Conservation (phyloP, 2,113 vertebrate genomes). For the Gallinago paraguaiae region DNA sequence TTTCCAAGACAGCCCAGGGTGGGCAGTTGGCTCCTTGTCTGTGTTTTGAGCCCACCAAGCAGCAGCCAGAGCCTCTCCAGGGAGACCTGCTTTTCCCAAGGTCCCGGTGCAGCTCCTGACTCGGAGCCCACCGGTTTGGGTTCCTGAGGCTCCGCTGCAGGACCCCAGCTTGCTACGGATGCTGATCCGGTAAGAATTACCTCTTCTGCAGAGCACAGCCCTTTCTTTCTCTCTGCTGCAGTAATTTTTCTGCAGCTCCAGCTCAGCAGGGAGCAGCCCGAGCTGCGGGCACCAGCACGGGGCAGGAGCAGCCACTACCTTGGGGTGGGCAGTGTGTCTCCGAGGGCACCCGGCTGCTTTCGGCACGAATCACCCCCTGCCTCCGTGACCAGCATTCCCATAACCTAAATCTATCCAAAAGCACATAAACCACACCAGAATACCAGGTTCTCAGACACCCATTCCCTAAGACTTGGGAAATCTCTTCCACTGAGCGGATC, state of each 20-base stretch:
- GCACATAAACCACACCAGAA: conserved; percentile 63
- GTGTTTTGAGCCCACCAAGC: neutral
- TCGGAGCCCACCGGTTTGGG: neutral
- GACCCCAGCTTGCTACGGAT: neutral
- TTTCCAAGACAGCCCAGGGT: neutral
- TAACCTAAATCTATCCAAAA: conserved; percentile 54
- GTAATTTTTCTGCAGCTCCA: neutral
- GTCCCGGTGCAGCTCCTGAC: neutral
- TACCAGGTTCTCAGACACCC: conserved; percentile 13
- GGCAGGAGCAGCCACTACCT: neutral
- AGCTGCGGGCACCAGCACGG: neutral
- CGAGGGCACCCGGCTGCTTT: conserved; percentile 42
- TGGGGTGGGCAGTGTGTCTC: neutral
- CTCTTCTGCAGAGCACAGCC: neutral
- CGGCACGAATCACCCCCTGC: conserved; percentile 56
- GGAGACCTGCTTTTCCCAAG: neutral
- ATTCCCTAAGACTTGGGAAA: conserved; percentile 50
- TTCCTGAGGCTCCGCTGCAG: neutral
- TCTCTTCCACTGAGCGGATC: conserved; percentile 52
- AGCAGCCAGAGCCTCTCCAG: neutral
- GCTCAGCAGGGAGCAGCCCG: neutral
- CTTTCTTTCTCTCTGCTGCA: neutral
- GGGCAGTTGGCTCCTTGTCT: neutral
- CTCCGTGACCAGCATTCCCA: conserved; percentile 34
- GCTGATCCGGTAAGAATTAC: neutral